Evolutionary conservation across 2,113 vertebrate genomes (phyloP).

Genomic region (Vulpes lagopus): DNA sequence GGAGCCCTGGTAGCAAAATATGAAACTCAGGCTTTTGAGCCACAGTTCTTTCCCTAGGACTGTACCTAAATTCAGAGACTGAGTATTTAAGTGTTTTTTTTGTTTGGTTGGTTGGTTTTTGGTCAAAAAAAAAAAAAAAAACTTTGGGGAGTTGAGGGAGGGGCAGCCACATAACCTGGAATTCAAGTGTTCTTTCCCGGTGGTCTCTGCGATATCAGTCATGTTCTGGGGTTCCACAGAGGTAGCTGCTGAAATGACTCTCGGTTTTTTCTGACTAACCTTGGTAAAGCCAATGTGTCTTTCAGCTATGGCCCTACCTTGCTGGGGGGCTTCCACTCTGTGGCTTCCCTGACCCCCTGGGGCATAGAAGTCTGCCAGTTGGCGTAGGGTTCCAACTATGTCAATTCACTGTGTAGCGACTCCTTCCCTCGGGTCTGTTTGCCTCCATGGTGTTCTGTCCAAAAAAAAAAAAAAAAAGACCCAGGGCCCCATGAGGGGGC

Average conservation of each 20-base stretch:
- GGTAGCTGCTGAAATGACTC: background rate
- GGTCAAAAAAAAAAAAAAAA: background rate
- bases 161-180: background rate
- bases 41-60: background rate
- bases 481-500: rapidly evolving
- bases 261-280: background rate
- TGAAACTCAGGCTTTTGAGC: background rate
- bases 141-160: background rate
- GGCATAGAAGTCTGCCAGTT: background rate
- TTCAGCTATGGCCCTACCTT: background rate
- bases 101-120: too few species aligned
- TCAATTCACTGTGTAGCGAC: background rate
- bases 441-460: background rate
- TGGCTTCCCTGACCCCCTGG: background rate
- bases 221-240: background rate
- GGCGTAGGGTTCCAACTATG: background rate
- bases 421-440: background rate
- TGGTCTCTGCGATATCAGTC: background rate
- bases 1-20: background rate
- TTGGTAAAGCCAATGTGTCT: background rate
- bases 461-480: background rate
- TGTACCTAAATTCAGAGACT: background rate
- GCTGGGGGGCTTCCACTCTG: background rate
- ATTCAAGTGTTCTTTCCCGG: background rate
- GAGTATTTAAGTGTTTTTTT: background rate